Base-by-base conservation (phyloP, 2,888 invertebrate genomes). In the Coleophora deauratella region DNA sequence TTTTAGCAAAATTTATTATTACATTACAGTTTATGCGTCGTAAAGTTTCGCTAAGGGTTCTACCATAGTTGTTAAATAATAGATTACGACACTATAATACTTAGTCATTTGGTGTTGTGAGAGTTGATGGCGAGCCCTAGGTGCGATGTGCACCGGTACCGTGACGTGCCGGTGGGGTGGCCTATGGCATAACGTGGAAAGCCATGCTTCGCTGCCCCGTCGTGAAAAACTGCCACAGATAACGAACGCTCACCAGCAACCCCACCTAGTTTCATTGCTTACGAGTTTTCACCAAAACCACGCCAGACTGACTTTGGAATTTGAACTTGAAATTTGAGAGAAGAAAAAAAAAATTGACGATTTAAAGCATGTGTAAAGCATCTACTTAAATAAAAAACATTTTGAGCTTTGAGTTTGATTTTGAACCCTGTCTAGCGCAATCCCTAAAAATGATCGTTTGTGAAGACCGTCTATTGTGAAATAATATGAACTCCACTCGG, bases 131-230 rank as follows among this genome's bases (percentile, higher is more conserved):
- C 31, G 31, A 31, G 10, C n/a, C 9, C 10, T 3, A 21, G 31
- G 31, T 31, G 31, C 7, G 31, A 10, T 31, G 31, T 4, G 31
- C 31, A 11, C 31, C 31, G 31, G 31, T 11, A 82, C 76, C 80
- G 81, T 82, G 68, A 82, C 84, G 81, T 82, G 68, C 82, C 84
- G 69, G 72, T 76, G 65, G 82, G 82, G 84, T 82, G 76, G 75
- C 71, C 73, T 77, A 80, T 74, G 78, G 70, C 71, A 73, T 75
- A 73, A 69, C 66, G 66, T 71, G 64, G 57, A 65, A 63, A 69
- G 76, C 66, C 56, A 82, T 76, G 82, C 74, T 71, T 64, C 72
- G 77, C 52, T 77, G 78, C 64, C 50, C 62, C 47, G 55, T 57
- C 57, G 57, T 72, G 72, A 73, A 71, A 74, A 72, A 70, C 59